Evolutionary conservation across 2,113 vertebrate genomes (phyloP), one percentile per base, ranked within the genome.

Genomic region (Ursus arctos): DNA sequence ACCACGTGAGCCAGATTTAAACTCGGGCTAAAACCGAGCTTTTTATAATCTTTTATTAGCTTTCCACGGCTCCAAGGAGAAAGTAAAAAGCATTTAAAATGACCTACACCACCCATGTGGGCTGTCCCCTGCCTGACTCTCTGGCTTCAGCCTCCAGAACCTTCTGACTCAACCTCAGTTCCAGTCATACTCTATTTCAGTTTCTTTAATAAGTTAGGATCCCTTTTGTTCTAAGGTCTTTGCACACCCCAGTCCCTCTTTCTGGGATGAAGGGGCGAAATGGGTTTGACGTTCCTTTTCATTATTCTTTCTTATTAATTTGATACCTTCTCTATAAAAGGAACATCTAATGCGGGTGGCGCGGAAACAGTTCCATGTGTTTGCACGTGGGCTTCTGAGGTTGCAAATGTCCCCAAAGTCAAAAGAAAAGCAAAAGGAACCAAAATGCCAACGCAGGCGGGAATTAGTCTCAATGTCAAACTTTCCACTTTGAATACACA

Each of bases 401-500:
- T 24, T 8, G n/a, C 43, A 31, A 4, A 69, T 12, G 49, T 7
- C 86, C 21, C 61, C 0, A 22, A n/a, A 83, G 14, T 13, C 79
- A 61, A 90, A 95, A 95, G 11, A 69, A 95, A 86, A 79, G 36
- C 87, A 59, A 83, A 80, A 51, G 80, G 31, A 88, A 94, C 43
- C 59, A 88, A 97, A 97, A 91, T 86, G 86, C 95, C 97, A 97
- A 92, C 83, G 96, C 81, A 95, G 81, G 40, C 86, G 95, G 96
- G 76, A 97, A 96, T 97, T 96, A 92, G 95, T 92, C 71, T 98
- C 96, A 57, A 36, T 89, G 94, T 96, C 92, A 97, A 95, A 96
- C 88, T 97, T 95, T 51, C 97, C 97, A 71, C 95, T 97, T 94
- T 97, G 95, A 97, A 97, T 89, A 94, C 96, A 95, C 98, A 72